Evolutionary conservation across 2,888 invertebrate genomes (phyloP).

Genomic region (Ophioninae sp.): DNA sequence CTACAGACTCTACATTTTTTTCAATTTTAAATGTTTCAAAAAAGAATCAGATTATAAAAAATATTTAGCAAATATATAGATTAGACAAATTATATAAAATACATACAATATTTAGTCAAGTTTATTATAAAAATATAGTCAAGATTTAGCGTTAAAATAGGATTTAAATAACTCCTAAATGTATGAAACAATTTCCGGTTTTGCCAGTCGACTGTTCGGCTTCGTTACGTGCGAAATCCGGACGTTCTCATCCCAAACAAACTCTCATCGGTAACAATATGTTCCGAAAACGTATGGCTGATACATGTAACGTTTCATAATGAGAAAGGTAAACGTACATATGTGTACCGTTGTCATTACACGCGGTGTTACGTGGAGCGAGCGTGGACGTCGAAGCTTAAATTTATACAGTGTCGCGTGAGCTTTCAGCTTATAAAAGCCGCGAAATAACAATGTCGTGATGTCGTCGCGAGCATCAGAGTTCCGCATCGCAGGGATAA

Average conservation of each 20-base stretch:
- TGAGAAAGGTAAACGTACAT: constrained; percentile 7
- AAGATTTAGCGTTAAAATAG: too few species aligned
- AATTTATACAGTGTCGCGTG: constrained; percentile 47
- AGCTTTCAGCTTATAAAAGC: constrained; percentile 29
- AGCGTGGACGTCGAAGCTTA: constrained; percentile 15
- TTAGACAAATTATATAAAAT: too few species aligned
- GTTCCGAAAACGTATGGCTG: not conserved
- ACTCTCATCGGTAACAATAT: not conserved
- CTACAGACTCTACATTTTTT: not conserved
- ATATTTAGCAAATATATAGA: not conserved
- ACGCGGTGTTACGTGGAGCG: constrained; percentile 3
- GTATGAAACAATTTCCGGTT: too few species aligned
- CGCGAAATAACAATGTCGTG: constrained; percentile 43
- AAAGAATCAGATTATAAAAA: not conserved
- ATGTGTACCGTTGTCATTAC: constrained; percentile 19
- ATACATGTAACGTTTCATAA: not conserved
- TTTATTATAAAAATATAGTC: too few species aligned
- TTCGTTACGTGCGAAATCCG: not conserved
- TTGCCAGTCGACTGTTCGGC: too few species aligned
- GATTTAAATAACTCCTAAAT: too few species aligned
- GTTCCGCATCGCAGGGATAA: constrained; percentile 25
- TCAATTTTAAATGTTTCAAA: not conserved
- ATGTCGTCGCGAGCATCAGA: constrained; percentile 20
- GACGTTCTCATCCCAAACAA: not conserved
- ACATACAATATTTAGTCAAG: too few species aligned